Percentiles rank a stretch among this genome's conserved stretches.
phyloP scores from a whole-genome alignment of 2,797 vertebrate species.

The Corythornis leucogaster region DNA sequence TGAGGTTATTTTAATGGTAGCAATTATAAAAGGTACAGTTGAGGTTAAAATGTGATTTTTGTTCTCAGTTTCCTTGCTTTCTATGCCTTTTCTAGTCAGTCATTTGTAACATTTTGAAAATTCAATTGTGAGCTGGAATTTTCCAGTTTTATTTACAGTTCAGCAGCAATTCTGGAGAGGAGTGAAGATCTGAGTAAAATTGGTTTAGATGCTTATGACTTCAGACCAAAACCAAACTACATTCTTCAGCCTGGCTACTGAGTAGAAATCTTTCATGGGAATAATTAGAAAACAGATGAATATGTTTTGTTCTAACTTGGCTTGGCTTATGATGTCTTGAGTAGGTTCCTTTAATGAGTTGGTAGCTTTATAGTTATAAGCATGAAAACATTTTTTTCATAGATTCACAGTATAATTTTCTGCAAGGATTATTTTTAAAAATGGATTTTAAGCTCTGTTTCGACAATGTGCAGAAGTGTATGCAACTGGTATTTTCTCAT shows the following conservation, averaged over 20 bases:
- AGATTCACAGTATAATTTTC: not conserved
- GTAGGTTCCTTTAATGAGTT: not conserved
- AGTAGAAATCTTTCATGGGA: not conserved
- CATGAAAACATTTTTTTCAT: not conserved
- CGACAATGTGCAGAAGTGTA: not conserved
- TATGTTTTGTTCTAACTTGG: not conserved
- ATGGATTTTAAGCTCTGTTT: not conserved
- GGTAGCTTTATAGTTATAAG: not conserved
- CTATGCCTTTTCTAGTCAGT: not conserved
- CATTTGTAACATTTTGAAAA: not conserved
- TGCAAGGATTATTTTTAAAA: not conserved
- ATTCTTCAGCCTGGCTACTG: not conserved
- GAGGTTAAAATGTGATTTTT: not conserved
- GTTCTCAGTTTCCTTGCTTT: not conserved
- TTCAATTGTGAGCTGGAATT: conserved; percentile 6
- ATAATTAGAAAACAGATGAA: not conserved
- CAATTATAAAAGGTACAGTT: not conserved
- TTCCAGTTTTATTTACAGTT: conserved; percentile 10
- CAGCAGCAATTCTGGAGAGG: not conserved
- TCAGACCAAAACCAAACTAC: not conserved
- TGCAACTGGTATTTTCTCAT: not conserved
- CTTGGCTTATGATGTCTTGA: not conserved
- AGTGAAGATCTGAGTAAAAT: not conserved
- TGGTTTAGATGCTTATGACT: not conserved
- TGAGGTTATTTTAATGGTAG: not conserved